Conservation (phyloP, 1,140 invertebrate species). For the Drosophila rufa region DNA sequence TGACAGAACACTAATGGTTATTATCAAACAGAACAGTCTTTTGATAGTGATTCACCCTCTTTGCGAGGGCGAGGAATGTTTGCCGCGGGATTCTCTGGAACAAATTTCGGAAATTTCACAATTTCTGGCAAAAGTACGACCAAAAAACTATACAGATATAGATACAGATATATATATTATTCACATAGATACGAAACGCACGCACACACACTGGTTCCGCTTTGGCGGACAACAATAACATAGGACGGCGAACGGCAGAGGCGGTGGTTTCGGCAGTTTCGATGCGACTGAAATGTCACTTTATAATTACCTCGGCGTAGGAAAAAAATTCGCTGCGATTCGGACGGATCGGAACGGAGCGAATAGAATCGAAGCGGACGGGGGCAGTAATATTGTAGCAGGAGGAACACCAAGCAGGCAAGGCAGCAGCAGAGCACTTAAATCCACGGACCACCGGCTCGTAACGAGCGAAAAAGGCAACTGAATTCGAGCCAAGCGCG, state of each 20-base stretch:
- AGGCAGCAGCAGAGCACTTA: background rate
- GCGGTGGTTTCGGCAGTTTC: constrained; percentile 16
- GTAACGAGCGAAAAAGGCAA: constrained; percentile 63
- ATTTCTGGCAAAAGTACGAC: constrained; percentile 23
- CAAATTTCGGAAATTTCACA: constrained; percentile 50
- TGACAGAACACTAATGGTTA: constrained; percentile 61
- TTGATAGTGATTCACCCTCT: constrained; percentile 27
- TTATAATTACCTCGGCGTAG: constrained; percentile 70
- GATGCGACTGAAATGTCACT: constrained; percentile 63
- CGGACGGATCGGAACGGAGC: constrained; percentile 14
- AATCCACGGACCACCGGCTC: constrained; percentile 55
- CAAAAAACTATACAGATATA: constrained; percentile 13
- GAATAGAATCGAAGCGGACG: constrained; percentile 25
- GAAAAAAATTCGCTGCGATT: constrained; percentile 38
- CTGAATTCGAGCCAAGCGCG: constrained; percentile 48
- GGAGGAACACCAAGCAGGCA: constrained; percentile 7
- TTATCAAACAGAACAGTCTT: constrained; percentile 37
- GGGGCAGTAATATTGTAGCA: constrained; percentile 10
- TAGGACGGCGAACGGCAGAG: constrained; percentile 15
- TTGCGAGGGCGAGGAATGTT: constrained; percentile 22
- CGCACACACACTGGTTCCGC: constrained; percentile 55
- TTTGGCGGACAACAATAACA: constrained; percentile 33
- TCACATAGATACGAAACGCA: constrained; percentile 31
- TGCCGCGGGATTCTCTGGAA: constrained; percentile 34
- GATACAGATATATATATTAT: background rate